Base-by-base conservation (phyloP, 2,113 vertebrate genomes). In the Cyanoderma ruficeps region DNA sequence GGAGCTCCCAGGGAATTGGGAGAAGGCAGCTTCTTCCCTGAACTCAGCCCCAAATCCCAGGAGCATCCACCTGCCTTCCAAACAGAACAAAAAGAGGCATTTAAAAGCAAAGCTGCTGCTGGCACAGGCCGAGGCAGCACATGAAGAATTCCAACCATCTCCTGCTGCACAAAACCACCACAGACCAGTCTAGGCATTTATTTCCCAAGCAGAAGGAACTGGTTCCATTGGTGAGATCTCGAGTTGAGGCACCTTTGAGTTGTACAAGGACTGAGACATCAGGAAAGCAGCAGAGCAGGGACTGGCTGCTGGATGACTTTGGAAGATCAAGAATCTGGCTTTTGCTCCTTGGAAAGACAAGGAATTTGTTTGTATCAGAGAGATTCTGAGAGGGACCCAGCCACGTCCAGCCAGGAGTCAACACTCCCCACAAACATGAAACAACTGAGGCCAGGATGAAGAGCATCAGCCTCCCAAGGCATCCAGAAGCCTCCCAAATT, bases 371-470 rank as follows among this genome's bases (percentile, higher is more conserved):
- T 81, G 23, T 46, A 37, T 37, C 6, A 2, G 19, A 78, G 46
- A 28, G n/a, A 49, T 14, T n/a, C 23, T 39, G 53, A 56, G 47
- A 42, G 1, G 23, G 22, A 35, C 14, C 13, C 47, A 49, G 65
- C 28, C 78, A 46, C 13, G 15, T 13, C 39, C 12, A 37, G 15
- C 23, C 57, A 65, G 23, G 19, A 69, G 37, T 1, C 18, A 37
- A n/a, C 15, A 13, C 7, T 15, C 8, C 49, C 41, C n/a, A 24
- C 0, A 6, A 31, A 42, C 8, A 2, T 1, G 2, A 9, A 67
- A 28, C 18, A 8, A 13, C 33, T 1, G 37, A n/a, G 37, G 24
- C 52, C n/a, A n/a, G 2, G 2, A 56, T 1, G 16, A 74, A 33
- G 30, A 55, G 3, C 70, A 20, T 2, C 25, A 4, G 10, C 35